Percentiles rank a stretch among this genome's conserved stretches.
phyloP scores from a whole-genome alignment of 92 coral and sea anemone species.

The Zoanthus gigantus region DNA sequence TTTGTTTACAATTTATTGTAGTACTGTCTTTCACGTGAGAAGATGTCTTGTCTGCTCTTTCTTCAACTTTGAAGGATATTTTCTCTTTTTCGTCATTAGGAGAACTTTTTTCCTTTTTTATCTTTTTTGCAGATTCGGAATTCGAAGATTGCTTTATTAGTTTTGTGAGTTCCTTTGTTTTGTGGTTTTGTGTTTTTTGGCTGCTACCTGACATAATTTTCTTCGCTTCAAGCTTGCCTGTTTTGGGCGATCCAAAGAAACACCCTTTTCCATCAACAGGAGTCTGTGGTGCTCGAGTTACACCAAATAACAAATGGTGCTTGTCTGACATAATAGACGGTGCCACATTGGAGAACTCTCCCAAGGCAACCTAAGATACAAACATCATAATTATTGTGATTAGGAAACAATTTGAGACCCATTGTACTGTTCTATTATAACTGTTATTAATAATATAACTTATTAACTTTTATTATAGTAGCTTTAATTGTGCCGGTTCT shows the following conservation, averaged over 20 bases:
- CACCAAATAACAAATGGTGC: constrained; percentile 73
- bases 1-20: background rate
- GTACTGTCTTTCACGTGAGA: background rate
- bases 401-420: too few relatives aligned
- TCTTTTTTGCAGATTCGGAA: background rate
- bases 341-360: constrained; percentile 64
- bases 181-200: constrained; percentile 5
- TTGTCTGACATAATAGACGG: constrained; percentile 59
- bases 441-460: too few relatives aligned
- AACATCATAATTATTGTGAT: background rate
- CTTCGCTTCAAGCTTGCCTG: background rate
- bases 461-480: background rate
- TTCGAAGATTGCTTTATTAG: constrained; percentile 20
- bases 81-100: background rate
- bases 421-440: too few relatives aligned
- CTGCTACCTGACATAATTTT: background rate
- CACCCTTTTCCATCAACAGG: constrained; percentile 74
- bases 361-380: constrained; percentile 70
- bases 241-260: constrained; percentile 34
- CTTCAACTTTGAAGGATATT: background rate
- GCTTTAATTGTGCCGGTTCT: background rate
- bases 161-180: background rate
- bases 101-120: background rate
- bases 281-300: constrained; percentile 80
- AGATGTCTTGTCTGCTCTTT: constrained; percentile 5